Conservation (phyloP, 2,888 invertebrate genomes). For the Diaperis boleti region DNA sequence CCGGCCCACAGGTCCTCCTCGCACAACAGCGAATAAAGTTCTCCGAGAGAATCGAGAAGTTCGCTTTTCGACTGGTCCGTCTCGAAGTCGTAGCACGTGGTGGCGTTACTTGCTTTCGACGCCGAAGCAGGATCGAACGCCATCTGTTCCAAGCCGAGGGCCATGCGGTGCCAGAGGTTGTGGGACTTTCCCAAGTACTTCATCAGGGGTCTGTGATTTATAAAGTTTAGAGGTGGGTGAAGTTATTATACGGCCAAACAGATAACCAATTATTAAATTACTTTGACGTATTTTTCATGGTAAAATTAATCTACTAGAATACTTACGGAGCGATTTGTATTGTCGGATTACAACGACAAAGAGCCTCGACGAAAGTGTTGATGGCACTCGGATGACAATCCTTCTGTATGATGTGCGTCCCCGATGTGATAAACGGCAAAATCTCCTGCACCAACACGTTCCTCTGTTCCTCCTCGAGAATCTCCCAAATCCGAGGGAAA, state of each 20-base stretch:
- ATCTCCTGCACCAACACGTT: slow-evolving; percentile 85
- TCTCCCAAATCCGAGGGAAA: slow-evolving; percentile 89
- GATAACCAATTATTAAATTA: too few species aligned
- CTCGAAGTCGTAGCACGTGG: slow-evolving; percentile 81
- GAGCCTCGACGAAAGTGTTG: slow-evolving; percentile 93
- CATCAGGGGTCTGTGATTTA: slow-evolving; percentile 80
- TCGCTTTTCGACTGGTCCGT: slow-evolving; percentile 77
- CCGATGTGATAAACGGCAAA: slow-evolving; percentile 92
- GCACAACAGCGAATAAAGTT: slow-evolving; percentile 91
- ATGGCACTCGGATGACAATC: slow-evolving; percentile 94
- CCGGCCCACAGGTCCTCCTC: slow-evolving; percentile 98
- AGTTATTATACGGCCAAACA: too few species aligned
- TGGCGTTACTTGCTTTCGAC: slow-evolving; percentile 54
- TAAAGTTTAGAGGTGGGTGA: too few species aligned
- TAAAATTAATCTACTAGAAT: too few species aligned
- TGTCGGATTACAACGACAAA: slow-evolving; percentile 86
- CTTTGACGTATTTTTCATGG: too few species aligned
- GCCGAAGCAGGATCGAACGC: slow-evolving; percentile 73
- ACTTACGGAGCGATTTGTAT: slow-evolving; percentile 86
- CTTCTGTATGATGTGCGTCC: slow-evolving; percentile 92
- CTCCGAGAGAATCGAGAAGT: slow-evolving; percentile 83
- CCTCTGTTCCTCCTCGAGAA: slow-evolving; percentile 88
- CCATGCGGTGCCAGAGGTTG: slow-evolving; percentile 97
- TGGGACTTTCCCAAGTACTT: slow-evolving; percentile 94
- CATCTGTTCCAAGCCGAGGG: slow-evolving; percentile 89